These are phyloP conservation scores for Dipodomys stephensi DNA, from an alignment of 2,113 vertebrate genomes.

Conservation along the genomic window DNA sequence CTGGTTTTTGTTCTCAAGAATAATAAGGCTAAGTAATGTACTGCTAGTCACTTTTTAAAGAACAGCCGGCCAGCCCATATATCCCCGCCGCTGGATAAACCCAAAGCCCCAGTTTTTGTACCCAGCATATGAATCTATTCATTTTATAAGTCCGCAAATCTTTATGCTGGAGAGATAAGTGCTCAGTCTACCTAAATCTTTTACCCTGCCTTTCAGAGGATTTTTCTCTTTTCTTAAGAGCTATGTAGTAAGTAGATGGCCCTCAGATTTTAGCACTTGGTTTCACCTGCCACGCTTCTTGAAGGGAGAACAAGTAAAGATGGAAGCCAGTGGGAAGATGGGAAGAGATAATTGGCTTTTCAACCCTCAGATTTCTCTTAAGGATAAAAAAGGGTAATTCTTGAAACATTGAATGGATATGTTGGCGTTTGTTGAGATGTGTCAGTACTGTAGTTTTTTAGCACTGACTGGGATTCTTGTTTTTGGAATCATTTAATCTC, in stretches of 20 bases:
- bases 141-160: not conserved
- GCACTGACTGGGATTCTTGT: not conserved
- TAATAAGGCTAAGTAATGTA: conserved; percentile 1
- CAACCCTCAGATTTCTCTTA: not conserved
- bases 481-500: not conserved
- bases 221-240: conserved; percentile 39
- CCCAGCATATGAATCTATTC: not conserved
- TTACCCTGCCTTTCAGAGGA: not conserved
- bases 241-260: not conserved
- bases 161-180: not conserved
- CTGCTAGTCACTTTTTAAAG: not conserved
- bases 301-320: not conserved
- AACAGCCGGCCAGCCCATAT: not conserved
- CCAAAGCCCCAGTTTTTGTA: not conserved
- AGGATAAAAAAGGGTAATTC: not conserved
- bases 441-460: not conserved
- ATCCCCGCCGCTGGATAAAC: conserved; percentile 1
- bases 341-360: not conserved
- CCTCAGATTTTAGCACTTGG: not conserved
- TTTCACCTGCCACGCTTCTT: not conserved
- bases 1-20: conserved; percentile 48
- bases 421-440: not conserved
- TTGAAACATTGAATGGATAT: not conserved
- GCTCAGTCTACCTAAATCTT: not conserved
- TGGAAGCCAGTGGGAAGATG: not conserved